A percentile compares a stretch with the other conserved stretches of the same genome.
phyloP scores from a whole-genome alignment of 2,797 vertebrate genomes.

The Zalophus californianus region DNA sequence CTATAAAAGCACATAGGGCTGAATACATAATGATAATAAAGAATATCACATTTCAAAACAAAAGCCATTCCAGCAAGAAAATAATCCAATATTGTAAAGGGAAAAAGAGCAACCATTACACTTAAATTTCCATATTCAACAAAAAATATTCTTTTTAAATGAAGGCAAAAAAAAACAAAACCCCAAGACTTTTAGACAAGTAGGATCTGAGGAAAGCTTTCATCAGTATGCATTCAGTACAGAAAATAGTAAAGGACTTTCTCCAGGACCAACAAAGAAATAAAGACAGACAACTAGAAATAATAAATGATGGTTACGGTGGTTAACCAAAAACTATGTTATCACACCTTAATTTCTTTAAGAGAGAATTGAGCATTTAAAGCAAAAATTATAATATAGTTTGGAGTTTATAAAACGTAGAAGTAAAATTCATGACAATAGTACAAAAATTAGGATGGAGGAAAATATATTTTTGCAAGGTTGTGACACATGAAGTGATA shows the following conservation, averaged over 20 bases:
- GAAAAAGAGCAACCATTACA: background rate
- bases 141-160: background rate
- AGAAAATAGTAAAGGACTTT: background rate
- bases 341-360: background rate
- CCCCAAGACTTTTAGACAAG: background rate
- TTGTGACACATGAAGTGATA: background rate
- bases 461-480: background rate
- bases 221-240: background rate
- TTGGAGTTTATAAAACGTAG: background rate
- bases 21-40: background rate
- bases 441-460: background rate
- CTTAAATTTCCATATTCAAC: background rate
- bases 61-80: background rate
- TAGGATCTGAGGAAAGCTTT: background rate
- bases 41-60: background rate
- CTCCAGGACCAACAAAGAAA: slow-evolving; percentile 19
- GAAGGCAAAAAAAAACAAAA: background rate
- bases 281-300: background rate
- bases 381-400: background rate
- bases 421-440: background rate
- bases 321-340: background rate
- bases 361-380: background rate
- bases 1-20: background rate
- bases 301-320: background rate
- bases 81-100: background rate